Evolutionary conservation across 2,797 vertebrate genomes (phyloP).

Genomic region (Lithobates pipiens): DNA sequence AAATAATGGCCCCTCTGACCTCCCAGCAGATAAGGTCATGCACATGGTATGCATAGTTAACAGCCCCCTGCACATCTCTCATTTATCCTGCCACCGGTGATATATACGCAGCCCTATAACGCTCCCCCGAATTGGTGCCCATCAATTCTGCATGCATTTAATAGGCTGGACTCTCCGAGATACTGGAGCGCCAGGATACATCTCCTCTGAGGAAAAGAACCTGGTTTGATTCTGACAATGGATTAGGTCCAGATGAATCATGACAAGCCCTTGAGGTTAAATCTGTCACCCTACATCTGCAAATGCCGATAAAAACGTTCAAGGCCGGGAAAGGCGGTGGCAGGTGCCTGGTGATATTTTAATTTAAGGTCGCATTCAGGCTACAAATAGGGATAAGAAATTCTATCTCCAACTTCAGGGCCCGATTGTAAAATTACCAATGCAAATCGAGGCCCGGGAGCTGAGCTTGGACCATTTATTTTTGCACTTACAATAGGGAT

Average conservation of each 20-base stretch:
- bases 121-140: neutral
- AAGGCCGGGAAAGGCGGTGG: neutral
- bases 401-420: slow-evolving; percentile 26
- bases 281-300: slow-evolving; percentile 45
- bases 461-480: slow-evolving; percentile 24
- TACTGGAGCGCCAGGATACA: slow-evolving; percentile 18
- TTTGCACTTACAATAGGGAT: neutral
- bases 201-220: slow-evolving; percentile 1
- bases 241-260: slow-evolving; percentile 46
- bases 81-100: slow-evolving; percentile 1
- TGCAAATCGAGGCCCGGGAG: slow-evolving; percentile 31
- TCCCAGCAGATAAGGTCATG: neutral
- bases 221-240: slow-evolving; percentile 29
- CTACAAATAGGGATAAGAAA: slow-evolving; percentile 36
- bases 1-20: neutral
- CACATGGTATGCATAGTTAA: slow-evolving; percentile 10
- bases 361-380: slow-evolving; percentile 43
- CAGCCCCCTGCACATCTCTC: neutral
- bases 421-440: slow-evolving; percentile 31
- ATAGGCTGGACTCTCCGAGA: slow-evolving; percentile 36
- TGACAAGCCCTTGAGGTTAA: slow-evolving; percentile 16
- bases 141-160: slow-evolving; percentile 27
- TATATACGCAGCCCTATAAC: neutral
- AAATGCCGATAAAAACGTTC: slow-evolving; percentile 45
- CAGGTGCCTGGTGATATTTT: neutral